Percentiles rank a stretch among this genome's conserved stretches.
Conservation (phyloP, 2,888 invertebrate genomes). For the Coenonympha arcania region DNA sequence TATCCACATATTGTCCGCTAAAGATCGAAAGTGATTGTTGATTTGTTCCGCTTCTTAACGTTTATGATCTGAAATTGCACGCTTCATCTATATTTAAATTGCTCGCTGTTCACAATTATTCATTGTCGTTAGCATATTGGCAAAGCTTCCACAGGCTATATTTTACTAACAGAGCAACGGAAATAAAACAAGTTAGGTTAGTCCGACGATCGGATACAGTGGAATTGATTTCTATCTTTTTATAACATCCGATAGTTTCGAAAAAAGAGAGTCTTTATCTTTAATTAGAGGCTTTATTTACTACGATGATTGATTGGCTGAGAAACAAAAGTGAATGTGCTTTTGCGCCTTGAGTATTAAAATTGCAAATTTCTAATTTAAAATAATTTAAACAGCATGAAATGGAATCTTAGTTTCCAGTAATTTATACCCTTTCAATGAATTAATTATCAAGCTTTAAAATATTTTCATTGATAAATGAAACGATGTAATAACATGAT, state of each 20-base stretch:
- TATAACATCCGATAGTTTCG: conserved; percentile 3
- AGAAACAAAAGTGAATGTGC: no score
- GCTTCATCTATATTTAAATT: conserved; percentile 35
- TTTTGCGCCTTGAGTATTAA: no score
- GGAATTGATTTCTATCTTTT: conserved; percentile 1
- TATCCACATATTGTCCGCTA: conserved; percentile 25
- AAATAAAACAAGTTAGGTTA: conserved; percentile 8
- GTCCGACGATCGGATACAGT: not conserved
- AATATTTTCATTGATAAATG: no score
- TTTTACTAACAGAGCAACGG: conserved; percentile 1
- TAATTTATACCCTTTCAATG: no score
- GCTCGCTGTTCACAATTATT: conserved; percentile 31
- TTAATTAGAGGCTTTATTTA: not conserved
- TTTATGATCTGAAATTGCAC: conserved; percentile 45
- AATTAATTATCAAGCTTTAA: no score
- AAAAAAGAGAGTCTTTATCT: not conserved
- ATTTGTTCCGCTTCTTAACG: conserved; percentile 44
- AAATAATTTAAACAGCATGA: no score
- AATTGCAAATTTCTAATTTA: no score
- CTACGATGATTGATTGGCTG: not conserved
- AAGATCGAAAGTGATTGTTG: conserved; percentile 24
- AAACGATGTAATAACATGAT: no score
- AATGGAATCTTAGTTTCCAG: no score
- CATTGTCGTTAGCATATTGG: conserved; percentile 34
- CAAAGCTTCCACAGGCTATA: conserved; percentile 20